Evolutionary conservation across 2,113 vertebrate species (phyloP), one percentile per base, ranked within the genome.

Genomic region (Micronycteris hirsuta): DNA sequence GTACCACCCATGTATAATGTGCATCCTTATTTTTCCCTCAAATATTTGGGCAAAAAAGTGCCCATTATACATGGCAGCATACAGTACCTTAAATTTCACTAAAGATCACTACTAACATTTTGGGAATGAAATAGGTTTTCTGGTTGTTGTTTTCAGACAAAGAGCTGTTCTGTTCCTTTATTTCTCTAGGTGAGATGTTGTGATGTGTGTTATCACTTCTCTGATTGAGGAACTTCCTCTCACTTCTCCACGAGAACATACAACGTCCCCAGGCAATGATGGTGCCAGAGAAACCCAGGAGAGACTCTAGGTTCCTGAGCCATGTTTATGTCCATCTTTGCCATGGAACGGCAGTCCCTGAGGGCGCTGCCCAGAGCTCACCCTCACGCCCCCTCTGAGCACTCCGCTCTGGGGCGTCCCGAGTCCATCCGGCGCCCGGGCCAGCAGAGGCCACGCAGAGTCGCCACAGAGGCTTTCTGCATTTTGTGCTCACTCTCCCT

Each of bases 321-420:
- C 2, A 1, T 2, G 13, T 85, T 58, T 65, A 41, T 71, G 11
- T 65, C n/a, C 13, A 5, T 68, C 54, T 45, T 52, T 52, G 41
- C 3, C 20, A 38, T 0, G 22, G 49, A 17, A 4, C 14, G 78
- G 33, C 12, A 17, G n/a, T 31, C 81, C 47, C n/a, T 38, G 19
- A 61, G 84, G 11, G 3, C 20, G 41, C 58, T 73, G 9, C 45
- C n/a, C 22, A 80, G 33, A 36, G 11, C 24, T 33, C n/a, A 7
- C 17, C 58, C 41, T 45, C 15, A 2, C 12, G 33, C 54, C 0
- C 0, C 15, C 33, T 13, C 9, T 0, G 1, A n/a, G 4, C 0
- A 5, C 8, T 24, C 43, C 15, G 36, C 36, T 67, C 24, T 74
- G 20, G 13, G 13, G 15, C 36, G 26, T 61, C 17, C 16, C 22